Percentiles rank a stretch among this genome's conserved stretches.
Conservation (phyloP, 2,113 vertebrate species). For the Caranx melampygus region DNA sequence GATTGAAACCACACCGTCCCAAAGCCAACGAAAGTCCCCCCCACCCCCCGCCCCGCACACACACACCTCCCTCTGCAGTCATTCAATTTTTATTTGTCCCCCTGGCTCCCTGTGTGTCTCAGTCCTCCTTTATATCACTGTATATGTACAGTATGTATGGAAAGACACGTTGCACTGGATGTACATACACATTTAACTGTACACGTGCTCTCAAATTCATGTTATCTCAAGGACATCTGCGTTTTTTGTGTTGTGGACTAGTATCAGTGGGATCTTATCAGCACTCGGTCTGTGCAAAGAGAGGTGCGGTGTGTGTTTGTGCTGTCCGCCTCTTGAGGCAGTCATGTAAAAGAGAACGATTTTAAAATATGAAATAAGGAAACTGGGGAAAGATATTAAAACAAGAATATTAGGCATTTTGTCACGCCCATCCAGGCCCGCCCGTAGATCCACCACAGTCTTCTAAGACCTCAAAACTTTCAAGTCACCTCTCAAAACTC, state of each 20-base stretch:
- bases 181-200: neutral
- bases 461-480: too few species aligned
- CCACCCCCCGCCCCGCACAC: neutral
- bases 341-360: too few species aligned
- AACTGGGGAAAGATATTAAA: too few species aligned
- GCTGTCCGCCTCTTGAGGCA: too few species aligned
- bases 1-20: slow-evolving; percentile 70
- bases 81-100: slow-evolving; percentile 43
- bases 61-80: slow-evolving; percentile 52
- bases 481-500: too few species aligned
- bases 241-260: neutral
- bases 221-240: slow-evolving; percentile 63
- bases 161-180: neutral
- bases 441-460: too few species aligned
- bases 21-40: slow-evolving; percentile 40
- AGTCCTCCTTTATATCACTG: neutral
- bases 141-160: neutral
- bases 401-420: too few species aligned
- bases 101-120: slow-evolving; percentile 10
- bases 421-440: too few species aligned
- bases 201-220: slow-evolving; percentile 3
- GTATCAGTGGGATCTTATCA: slow-evolving; percentile 56
- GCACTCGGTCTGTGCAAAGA: slow-evolving; percentile 15
- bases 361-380: too few species aligned
- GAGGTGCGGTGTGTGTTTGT: neutral